phyloP scores from a whole-genome alignment of 2,113 vertebrate genomes.

The Nothoprocta perdicaria region DNA sequence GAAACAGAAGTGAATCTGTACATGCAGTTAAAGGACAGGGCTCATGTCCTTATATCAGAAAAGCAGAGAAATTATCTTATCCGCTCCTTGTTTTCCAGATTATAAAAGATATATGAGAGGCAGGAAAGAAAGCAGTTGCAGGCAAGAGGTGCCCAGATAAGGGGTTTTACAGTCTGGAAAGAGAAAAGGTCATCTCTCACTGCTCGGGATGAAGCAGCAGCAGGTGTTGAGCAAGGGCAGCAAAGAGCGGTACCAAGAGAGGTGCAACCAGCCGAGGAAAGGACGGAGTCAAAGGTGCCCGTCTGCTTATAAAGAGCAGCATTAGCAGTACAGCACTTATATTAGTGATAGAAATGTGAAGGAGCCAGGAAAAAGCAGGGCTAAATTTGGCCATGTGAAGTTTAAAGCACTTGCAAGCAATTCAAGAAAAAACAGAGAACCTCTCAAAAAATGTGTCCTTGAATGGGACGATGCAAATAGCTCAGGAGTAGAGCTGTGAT shows the following conservation, averaged over 20 bases:
- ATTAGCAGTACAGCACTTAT: neutral
- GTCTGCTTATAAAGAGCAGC: neutral
- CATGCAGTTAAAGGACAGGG: neutral
- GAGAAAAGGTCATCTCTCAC: neutral
- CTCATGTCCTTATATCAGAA: neutral
- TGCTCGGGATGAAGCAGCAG: neutral
- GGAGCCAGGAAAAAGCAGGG: neutral
- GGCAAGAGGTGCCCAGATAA: neutral
- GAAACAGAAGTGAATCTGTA: neutral
- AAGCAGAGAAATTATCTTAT: neutral
- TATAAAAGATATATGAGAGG: neutral
- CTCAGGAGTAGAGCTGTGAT: neutral
- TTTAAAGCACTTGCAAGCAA: neutral
- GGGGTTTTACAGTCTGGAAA: neutral
- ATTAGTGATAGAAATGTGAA: neutral
- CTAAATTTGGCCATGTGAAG: neutral
- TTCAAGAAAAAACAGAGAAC: neutral
- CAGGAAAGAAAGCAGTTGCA: neutral
- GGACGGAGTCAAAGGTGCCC: neutral
- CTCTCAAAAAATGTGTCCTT: neutral
- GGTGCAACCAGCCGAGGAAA: neutral
- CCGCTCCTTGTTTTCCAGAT: neutral
- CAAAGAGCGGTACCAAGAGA: neutral
- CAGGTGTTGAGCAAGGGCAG: neutral
- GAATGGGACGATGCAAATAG: neutral